Evolutionary conservation across 2,888 invertebrate species (phyloP).

Genomic region (Caenorhabditis sp.): DNA sequence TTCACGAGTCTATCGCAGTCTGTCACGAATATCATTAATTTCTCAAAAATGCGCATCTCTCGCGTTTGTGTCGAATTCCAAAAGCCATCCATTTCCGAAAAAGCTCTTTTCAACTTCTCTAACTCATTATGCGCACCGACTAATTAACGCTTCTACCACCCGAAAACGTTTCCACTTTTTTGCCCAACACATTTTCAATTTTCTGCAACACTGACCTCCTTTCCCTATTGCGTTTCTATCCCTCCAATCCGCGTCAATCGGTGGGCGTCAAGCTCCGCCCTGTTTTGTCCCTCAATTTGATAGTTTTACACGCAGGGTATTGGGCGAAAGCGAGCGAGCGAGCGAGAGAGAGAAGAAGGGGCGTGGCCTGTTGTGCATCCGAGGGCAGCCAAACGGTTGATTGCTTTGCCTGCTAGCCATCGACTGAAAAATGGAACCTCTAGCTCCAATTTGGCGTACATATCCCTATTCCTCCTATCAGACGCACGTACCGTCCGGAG

Average conservation of each 20-base stretch:
- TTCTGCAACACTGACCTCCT: conserved; percentile 44
- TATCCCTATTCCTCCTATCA: conserved; percentile 48
- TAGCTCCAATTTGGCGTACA: conserved; percentile 46
- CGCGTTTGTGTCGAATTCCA: neutral
- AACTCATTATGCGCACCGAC: neutral
- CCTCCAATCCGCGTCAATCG: conserved; percentile 10
- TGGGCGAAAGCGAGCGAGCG: no score
- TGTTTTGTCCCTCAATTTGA: neutral
- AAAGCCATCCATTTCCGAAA: neutral
- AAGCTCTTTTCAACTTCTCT: neutral
- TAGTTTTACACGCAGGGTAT: no score
- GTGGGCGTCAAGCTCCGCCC: neutral
- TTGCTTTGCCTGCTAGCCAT: conserved; percentile 45
- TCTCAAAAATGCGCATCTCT: no score
- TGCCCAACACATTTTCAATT: conserved; percentile 21
- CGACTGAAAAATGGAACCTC: conserved; percentile 52
- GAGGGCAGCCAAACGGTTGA: conserved; percentile 61
- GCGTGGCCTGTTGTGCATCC: conserved; percentile 49
- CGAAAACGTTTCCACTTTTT: no score
- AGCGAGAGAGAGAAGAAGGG: conserved; percentile 11
- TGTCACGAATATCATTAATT: no score
- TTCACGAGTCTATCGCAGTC: no score
- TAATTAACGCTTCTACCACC: neutral
- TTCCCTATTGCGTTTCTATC: neutral
- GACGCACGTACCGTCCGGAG: conserved; percentile 1